These are phyloP conservation scores for Stenichneumon culpator DNA, from an alignment of 2,888 invertebrate species.

Conservation along the genomic window DNA sequence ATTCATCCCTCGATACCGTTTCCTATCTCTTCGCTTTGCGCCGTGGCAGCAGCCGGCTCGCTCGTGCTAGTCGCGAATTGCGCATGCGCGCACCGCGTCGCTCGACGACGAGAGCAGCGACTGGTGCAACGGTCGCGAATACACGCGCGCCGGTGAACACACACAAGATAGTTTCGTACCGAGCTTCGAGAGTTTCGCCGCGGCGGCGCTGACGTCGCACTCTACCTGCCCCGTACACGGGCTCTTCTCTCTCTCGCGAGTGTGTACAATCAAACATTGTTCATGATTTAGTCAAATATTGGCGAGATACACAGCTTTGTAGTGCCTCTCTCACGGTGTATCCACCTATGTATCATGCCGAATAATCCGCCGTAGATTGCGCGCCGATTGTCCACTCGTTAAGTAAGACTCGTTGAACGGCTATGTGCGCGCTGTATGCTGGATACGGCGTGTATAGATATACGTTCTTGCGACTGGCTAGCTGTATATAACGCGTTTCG, in stretches of 20 bases:
- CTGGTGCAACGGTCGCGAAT: background rate
- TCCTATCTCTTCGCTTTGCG: background rate
- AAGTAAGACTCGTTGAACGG: conserved; percentile 77
- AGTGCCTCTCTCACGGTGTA: conserved; percentile 78
- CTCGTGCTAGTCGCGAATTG: background rate
- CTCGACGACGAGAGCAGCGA: background rate
- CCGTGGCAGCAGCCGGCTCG: conserved; percentile 28
- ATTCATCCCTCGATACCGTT: conserved; percentile 46
- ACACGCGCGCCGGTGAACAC: conserved; percentile 8
- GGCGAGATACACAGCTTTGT: conserved; percentile 85
- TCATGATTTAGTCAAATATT: conserved; percentile 85
- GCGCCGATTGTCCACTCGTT: conserved; percentile 79
- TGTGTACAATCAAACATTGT: conserved; percentile 85
- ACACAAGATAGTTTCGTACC: conserved; percentile 33
- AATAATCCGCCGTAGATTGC: conserved; percentile 83
- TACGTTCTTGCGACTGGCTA: background rate
- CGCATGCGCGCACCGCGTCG: background rate
- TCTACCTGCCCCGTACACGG: conserved; percentile 57
- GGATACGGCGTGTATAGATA: conserved; percentile 13
- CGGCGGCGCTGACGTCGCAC: conserved; percentile 53
- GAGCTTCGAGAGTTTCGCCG: conserved; percentile 58
- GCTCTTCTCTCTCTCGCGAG: conserved; percentile 65
- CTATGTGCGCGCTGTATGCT: conserved; percentile 25
- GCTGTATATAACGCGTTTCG: background rate
- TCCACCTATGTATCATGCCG: conserved; percentile 80